phyloP scores from a whole-genome alignment of 2,113 vertebrate species.

The Hylia prasina region DNA sequence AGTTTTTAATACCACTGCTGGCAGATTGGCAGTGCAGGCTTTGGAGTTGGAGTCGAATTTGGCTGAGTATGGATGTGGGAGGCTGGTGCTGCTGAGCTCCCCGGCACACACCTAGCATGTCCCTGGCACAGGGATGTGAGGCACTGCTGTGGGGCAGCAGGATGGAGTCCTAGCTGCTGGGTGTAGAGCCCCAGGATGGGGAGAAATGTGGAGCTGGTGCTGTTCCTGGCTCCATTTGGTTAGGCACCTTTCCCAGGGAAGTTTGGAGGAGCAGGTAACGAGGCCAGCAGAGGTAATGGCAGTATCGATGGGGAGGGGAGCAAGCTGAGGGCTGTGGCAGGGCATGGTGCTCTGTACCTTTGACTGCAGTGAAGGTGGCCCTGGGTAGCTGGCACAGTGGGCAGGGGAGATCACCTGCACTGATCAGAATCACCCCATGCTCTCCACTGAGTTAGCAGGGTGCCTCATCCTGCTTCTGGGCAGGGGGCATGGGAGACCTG shows the following conservation, averaged over 20 bases:
- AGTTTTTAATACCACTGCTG: neutral
- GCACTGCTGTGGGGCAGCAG: neutral
- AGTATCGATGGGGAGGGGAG: neutral
- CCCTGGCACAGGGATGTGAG: rapidly evolving
- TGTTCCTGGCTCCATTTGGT: neutral
- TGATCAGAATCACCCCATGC: neutral
- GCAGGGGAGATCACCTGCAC: neutral
- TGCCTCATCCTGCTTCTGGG: neutral
- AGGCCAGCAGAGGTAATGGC: neutral
- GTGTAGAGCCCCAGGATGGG: neutral
- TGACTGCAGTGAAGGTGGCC: neutral
- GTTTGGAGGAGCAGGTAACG: neutral
- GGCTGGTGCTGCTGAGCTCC: neutral
- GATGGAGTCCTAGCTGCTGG: neutral
- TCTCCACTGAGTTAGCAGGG: neutral
- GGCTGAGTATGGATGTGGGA: neutral
- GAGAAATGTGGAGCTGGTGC: neutral
- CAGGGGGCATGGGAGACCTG: neutral
- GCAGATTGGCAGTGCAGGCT: rapidly evolving
- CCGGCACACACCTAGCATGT: rapidly evolving
- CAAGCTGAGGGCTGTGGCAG: neutral
- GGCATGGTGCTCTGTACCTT: neutral
- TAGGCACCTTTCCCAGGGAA: neutral
- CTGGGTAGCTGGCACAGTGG: rapidly evolving
- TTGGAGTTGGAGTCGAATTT: neutral